Base-by-base conservation (phyloP, 2,888 invertebrate genomes). In the Platypus cylindrus region DNA sequence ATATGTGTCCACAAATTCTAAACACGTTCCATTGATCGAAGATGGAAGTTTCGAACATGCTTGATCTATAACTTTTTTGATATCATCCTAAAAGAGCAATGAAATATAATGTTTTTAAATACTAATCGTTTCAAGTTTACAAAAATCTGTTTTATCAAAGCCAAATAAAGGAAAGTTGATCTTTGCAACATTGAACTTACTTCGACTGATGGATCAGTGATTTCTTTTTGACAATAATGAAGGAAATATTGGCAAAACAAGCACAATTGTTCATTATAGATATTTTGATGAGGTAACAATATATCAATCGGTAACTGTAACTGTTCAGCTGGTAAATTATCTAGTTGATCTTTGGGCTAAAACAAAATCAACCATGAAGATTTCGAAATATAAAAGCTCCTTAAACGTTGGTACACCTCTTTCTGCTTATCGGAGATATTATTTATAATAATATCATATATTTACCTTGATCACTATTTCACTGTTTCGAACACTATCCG, bases 201-300 rank as follows among this genome's bases (percentile, higher is more conserved):
- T 65, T 81, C 82, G 7, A 71, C 78, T 20, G 58, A 59, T 2
- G 76, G 73, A 43, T 74, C 68, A 34, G 81, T 78, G 44, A 86
- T 64, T 12, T 71, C 70, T 32, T 78, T 69, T 55, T 89, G 87
- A 28, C 87, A 49, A 43, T 78, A 82, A 54, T 86, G 84, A 48
- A 89, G 59, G 59, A 84, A 67, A 60, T 84, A 85, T 62, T 87
- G 77, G 54, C 90, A 90, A 56, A 89, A 70, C 17, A 76, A 72
- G 58, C 90, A 89, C 1, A 65, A 56, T 43, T 74, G 54, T 50
- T 70, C 64, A 44, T 59, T 62, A 49, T 60, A 61, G 12, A 54
- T 44, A 40, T 55, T 51, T 30, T 51, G 44, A 35, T 55, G 52
- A 41, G 48, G 65, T 54, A 46, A 63, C 54, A 64, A 62, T 54